Evolutionary conservation across 2,113 vertebrate genomes (phyloP).

Genomic region (Garra rufa): DNA sequence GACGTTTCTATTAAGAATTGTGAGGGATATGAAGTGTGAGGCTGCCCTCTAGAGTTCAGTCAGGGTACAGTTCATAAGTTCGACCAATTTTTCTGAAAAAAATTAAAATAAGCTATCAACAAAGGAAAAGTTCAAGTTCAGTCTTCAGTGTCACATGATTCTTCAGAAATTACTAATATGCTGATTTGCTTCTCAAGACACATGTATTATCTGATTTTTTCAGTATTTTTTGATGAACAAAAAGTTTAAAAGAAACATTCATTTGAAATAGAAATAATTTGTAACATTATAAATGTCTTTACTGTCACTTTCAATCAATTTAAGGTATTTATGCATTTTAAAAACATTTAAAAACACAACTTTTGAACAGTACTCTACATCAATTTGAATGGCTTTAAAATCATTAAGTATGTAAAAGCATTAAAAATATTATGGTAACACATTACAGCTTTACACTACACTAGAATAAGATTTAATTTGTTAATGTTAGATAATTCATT

Average conservation of each 20-base stretch:
- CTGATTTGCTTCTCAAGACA: neutral
- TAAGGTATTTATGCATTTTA: no score
- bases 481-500: neutral
- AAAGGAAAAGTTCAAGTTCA: neutral
- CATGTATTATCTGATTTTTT: neutral
- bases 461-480: neutral
- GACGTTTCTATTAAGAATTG: neutral
- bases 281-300: no score
- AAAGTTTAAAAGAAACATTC: no score
- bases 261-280: no score
- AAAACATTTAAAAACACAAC: no score
- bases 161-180: neutral
- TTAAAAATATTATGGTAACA: neutral
- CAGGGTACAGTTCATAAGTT: neutral
- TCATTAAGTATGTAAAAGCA: neutral
- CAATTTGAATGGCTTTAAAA: neutral
- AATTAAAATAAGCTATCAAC: neutral
- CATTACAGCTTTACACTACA: neutral
- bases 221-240: neutral
- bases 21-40: neutral
- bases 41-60: constrained; percentile 40
- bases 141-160: neutral
- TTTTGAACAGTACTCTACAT: no score
- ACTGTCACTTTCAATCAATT: no score
- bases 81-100: neutral